These are phyloP conservation scores for Champsocephalus gunnari DNA, from an alignment of 2,797 vertebrate species.

Conservation along the genomic window DNA sequence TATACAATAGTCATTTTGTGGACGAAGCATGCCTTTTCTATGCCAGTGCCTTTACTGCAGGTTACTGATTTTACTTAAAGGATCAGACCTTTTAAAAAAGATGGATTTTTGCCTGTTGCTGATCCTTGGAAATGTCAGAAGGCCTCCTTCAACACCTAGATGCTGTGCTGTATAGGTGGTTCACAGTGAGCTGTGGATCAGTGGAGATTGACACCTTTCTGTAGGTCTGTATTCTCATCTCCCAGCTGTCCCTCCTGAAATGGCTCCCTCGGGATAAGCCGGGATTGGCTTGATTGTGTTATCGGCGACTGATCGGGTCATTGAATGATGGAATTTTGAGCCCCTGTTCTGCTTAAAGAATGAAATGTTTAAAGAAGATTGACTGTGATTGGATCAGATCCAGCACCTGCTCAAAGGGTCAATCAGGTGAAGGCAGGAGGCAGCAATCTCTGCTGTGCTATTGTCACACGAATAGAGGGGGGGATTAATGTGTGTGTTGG, in stretches of 20 bases:
- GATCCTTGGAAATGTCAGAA: slow-evolving; percentile 55
- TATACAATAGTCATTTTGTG: no score
- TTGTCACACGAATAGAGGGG: slow-evolving; percentile 73
- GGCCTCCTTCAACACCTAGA: slow-evolving; percentile 38
- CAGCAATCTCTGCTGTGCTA: slow-evolving; percentile 74
- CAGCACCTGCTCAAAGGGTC: slow-evolving; percentile 82
- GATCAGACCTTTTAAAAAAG: slow-evolving; percentile 55
- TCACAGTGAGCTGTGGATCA: slow-evolving; percentile 74
- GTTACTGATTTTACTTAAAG: slow-evolving; percentile 39
- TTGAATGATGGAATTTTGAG: slow-evolving; percentile 84
- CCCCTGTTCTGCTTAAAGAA: slow-evolving; percentile 82
- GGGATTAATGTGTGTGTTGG: slow-evolving; percentile 71
- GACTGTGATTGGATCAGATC: slow-evolving; percentile 83
- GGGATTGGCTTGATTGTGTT: slow-evolving; percentile 84
- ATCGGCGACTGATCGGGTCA: slow-evolving; percentile 81
- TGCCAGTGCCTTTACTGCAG: slow-evolving; percentile 22
- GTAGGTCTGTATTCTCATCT: slow-evolving; percentile 75
- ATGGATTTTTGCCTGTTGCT: slow-evolving; percentile 56
- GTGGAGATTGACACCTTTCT: slow-evolving; percentile 80
- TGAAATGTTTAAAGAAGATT: slow-evolving; percentile 84
- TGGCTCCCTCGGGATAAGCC: slow-evolving; percentile 78
- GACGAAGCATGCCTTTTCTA: no score
- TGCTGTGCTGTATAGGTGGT: slow-evolving; percentile 38
- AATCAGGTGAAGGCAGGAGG: slow-evolving; percentile 77
- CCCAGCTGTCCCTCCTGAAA: slow-evolving; percentile 78